Evolutionary conservation across 2,797 vertebrate genomes (phyloP), one percentile per base, ranked within the genome.

Genomic region (Neosalanx taihuensis): DNA sequence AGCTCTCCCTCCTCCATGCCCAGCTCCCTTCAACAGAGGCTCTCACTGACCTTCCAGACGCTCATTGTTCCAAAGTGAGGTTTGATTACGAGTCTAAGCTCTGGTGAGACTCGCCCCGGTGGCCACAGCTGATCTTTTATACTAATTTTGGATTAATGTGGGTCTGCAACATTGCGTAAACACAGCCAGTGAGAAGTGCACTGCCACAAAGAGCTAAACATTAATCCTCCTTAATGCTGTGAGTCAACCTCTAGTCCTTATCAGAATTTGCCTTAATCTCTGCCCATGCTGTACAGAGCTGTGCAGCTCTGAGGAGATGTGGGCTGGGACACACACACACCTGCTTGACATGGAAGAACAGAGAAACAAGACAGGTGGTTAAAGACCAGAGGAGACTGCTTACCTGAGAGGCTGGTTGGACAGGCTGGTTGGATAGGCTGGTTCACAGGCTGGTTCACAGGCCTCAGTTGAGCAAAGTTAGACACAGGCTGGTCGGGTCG

Each of bases 241-340:
- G 96, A 98, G 96, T 99, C 97, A 99, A 99, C 96, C 97, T 97
- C 93, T 94, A 96, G 95, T 97, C 94, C 95, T 98, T 96, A 98
- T 95, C 91, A 97, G 95, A 97, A 94, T 97, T 95, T 96, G 95
- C 92, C 94, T 96, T 98, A 98, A 99, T 98, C 97, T 98, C 96
- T 97, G 94, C 91, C 93, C 93, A 94, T 95, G 94, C 96, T 95
- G 86, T 90, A 92, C 90, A 90, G 90, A 92, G 91, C 87, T 94
- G 92, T 80, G 81, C 90, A 94, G 94, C 94, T 95, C 94, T 82
- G 82, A 82, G 86, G 87, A 88, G 86, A 72, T 58, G 91, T 93
- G 92, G 79, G 86, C 35, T 65, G 76, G 79, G 83, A 91, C 94
- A 90, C 90, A 89, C 89, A 86, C 83, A 83, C 57, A 83, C 74